A percentile compares a stretch with the other conserved stretches of the same genome.
Conservation (phyloP, 2,888 invertebrate genomes). For the Caenorhabditis panamensis region DNA sequence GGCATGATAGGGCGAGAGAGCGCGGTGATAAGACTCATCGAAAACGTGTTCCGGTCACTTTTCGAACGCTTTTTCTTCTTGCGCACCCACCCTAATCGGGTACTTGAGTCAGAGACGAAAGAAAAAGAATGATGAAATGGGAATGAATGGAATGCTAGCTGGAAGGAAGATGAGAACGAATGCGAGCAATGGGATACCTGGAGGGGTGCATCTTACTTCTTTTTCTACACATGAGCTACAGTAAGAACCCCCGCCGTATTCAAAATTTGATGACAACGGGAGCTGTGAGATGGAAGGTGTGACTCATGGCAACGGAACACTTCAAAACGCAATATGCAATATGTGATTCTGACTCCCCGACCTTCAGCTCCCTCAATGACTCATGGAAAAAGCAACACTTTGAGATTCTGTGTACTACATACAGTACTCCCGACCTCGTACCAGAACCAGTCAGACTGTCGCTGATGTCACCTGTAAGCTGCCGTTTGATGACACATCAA, state of each 20-base stretch:
- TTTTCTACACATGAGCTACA: too few relatives aligned
- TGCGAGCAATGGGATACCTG: background rate
- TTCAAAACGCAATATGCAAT: too few relatives aligned
- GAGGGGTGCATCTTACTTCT: too few relatives aligned
- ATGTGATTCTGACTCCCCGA: background rate
- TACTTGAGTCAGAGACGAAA: slow-evolving; percentile 14
- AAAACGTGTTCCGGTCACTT: slow-evolving; percentile 53
- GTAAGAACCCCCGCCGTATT: too few relatives aligned
- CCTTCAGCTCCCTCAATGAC: background rate
- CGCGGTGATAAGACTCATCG: slow-evolving; percentile 19
- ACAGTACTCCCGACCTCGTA: background rate
- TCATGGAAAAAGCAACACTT: slow-evolving; percentile 5
- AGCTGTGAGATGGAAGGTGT: too few relatives aligned
- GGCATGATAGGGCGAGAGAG: slow-evolving; percentile 3
- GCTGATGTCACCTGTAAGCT: slow-evolving; percentile 47
- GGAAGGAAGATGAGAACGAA: background rate
- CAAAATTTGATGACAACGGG: too few relatives aligned
- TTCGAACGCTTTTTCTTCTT: slow-evolving; percentile 22
- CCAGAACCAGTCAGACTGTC: slow-evolving; percentile 25
- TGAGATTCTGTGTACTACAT: background rate
- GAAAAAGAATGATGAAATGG: slow-evolving; percentile 18
- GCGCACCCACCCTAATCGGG: slow-evolving; percentile 30
- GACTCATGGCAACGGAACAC: too few relatives aligned
- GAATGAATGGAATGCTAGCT: background rate
- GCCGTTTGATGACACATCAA: slow-evolving; percentile 50